Evolutionary conservation across 2,797 vertebrate species (phyloP), one percentile per base, ranked within the genome.

Genomic region (Astyanax mexicanus): DNA sequence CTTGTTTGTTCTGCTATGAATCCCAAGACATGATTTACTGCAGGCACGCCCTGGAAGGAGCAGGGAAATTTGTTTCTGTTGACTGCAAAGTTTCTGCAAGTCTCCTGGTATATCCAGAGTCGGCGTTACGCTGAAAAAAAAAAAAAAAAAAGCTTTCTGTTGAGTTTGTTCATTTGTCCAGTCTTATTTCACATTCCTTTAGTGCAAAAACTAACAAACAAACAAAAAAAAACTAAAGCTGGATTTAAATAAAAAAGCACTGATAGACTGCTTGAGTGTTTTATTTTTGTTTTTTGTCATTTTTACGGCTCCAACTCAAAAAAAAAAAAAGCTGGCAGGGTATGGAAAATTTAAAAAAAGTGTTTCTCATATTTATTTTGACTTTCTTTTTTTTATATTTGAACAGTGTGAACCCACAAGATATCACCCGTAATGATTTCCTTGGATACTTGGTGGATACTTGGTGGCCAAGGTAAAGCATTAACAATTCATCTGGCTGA

Each of bases 1-100:
- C 44, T 23, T 60, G 80, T 80, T 88, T 85, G 75, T 81, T 82
- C 27, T 42, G 54, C 52, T 47, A 19, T 52, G 40, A n/a, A 58
- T 60, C 25, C 27, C 35, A 29, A 68, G 60, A 57, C 75, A 68
- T 73, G 68, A 85, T 88, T 88, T 85, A 85, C 86, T 80, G 81
- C 80, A 52, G 29, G 21, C 79, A 79, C 79, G 37, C n/a, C 52
- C 64, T 78, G 37, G 32, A 25, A 57, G 37, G 74, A 68, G 79
- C 62, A 1, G 79, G 55, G 23, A 55, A 23, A 69, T 40, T 35
- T 47, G 27, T 25, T 55, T 38, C 4, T 21, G 78, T 49, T 75
- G 72, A 23, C 69, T 61, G 19, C 8, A 52, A 62, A 51, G 15
- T 75, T 60, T n/a, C n/a, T n/a, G n/a, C n/a, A n/a, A 64, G 19